Evolutionary conservation across 2,888 invertebrate species (phyloP), one percentile per base, ranked within the genome.

Genomic region (Cheilosia grossa): DNA sequence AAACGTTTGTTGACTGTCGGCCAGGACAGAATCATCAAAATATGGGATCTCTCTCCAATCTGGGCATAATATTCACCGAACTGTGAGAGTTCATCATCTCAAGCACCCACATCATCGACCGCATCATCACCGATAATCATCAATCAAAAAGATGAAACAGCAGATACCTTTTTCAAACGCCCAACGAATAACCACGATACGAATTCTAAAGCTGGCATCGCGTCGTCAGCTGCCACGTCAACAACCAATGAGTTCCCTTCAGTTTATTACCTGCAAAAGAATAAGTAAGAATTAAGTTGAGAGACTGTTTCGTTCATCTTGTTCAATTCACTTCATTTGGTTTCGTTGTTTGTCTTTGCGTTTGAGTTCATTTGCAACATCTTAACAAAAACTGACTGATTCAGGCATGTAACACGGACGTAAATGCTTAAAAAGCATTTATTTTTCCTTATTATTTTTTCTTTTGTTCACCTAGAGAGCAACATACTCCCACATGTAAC

Each of bases 21-120:
- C 27, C 97, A 97, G 91, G 99, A 99, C 93, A 95, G 98, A 89
- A 94, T 98, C 88, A 97, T 99, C 90, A 99, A 99, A 93, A 94
- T 97, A 88, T 97, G 97, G 97, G 97, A 97, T 91, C 93, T 97
- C 82, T 94, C 96, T 72, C 95, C 96, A 61, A 93, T 96, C 88
- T 92, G 92, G 92, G 89, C 89, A 87, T 90, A 90, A 90, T 89
- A 88, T 85, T 82, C 67, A 83, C 72, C 81, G 6, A 85, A 81
- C 17, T 70, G 75, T 59, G 85, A 81, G 85, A 85, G 75, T 81
- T 67, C 61, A 63, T 63, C 75, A 53, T 81, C 85, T 72, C 81
- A 72, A 81, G 54, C 70, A 59, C 75, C 75, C 77, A 66, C 51
- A 63, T 61, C 81, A 63, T 80, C 80, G 42, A 75, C 81, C 51